These are phyloP conservation scores for Drosophila nr. perissopoda DNA, from an alignment of 2,888 invertebrate genomes.

Conservation along the genomic window DNA sequence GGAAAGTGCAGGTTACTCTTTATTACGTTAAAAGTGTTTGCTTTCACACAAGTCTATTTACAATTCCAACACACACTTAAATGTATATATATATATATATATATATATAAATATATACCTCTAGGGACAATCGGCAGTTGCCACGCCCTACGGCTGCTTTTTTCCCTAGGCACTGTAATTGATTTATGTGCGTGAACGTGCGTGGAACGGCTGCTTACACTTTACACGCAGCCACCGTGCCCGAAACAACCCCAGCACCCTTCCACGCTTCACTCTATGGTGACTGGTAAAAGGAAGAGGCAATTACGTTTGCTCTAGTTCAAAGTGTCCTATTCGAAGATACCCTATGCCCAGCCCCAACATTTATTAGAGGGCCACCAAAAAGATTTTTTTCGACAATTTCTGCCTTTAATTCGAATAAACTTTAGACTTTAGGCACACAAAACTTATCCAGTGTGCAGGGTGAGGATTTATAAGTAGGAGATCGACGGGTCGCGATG, in stretches of 20 bases:
- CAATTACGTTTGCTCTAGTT: slow-evolving; percentile 1
- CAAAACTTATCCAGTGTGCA: neutral
- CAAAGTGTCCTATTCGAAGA: slow-evolving; percentile 18
- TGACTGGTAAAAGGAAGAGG: slow-evolving; percentile 14
- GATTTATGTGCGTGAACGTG: slow-evolving; percentile 75
- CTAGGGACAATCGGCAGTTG: slow-evolving; percentile 38
- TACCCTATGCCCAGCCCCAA: neutral
- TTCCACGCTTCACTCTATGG: neutral
- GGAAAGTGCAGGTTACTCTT: slow-evolving; percentile 68
- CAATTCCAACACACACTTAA: slow-evolving; percentile 23
- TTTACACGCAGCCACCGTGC: slow-evolving; percentile 18
- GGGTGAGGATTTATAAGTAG: neutral
- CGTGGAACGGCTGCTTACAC: slow-evolving; percentile 70
- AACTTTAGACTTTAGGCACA: neutral
- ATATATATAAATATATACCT: slow-evolving; percentile 4
- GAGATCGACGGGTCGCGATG: neutral
- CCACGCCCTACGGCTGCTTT: slow-evolving; percentile 30
- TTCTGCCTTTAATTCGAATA: neutral
- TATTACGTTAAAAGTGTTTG: slow-evolving; percentile 73
- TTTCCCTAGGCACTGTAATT: slow-evolving; percentile 66
- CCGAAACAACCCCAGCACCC: neutral
- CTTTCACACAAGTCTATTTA: slow-evolving; percentile 63
- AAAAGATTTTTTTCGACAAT: neutral
- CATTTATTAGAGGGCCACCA: neutral
- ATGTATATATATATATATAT: slow-evolving; percentile 8